Evolutionary conservation across 2,888 invertebrate species (phyloP).

Genomic region (Tipula confusa): DNA sequence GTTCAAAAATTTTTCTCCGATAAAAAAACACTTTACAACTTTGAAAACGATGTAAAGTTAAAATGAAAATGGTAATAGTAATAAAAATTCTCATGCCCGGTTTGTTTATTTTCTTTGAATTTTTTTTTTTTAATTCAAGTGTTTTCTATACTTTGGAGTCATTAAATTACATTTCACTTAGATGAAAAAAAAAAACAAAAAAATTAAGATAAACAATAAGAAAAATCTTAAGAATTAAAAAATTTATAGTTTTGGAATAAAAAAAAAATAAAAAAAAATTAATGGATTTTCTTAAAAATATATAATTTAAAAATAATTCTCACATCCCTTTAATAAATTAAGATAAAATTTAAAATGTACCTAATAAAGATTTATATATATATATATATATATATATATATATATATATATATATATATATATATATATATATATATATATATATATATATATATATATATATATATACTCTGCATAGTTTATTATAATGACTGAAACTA

Average conservation of each 20-base stretch:
- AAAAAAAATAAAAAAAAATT: background rate
- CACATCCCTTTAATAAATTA: constrained; percentile 25
- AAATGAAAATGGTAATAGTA: background rate
- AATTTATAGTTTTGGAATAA: background rate
- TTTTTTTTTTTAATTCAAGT: background rate
- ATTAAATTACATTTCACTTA: constrained; percentile 25
- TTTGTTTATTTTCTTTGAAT: background rate
- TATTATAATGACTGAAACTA: background rate
- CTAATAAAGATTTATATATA: background rate
- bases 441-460: no score
- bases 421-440: no score
- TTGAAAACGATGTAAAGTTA: background rate
- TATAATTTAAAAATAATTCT: constrained; percentile 25
- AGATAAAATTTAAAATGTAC: background rate
- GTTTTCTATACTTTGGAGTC: background rate
- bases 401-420: no score
- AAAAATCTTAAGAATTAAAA: constrained; percentile 20
- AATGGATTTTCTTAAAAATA: background rate
- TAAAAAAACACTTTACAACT: background rate
- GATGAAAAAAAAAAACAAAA: background rate
- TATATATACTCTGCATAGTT: background rate
- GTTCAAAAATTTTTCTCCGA: background rate
- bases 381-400: no score
- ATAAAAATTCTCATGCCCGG: background rate
- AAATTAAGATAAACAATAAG: background rate